Evolutionary conservation across 2,888 invertebrate genomes (phyloP).

Genomic region (Helobdella robusta): DNA sequence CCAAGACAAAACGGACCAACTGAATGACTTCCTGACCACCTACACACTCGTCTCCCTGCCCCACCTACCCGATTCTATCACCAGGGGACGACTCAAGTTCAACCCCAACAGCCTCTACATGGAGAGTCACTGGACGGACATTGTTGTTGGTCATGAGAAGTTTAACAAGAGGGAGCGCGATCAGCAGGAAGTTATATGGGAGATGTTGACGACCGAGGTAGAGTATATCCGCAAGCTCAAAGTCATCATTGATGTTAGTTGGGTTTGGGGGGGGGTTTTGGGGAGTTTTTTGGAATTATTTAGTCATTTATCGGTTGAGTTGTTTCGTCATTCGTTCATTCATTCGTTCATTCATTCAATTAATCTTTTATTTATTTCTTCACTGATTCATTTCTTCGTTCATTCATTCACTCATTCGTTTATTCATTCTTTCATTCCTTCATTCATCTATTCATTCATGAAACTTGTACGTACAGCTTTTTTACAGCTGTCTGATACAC

Average conservation of each 20-base stretch:
- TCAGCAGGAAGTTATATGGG: constrained; percentile 87
- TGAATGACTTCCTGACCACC: constrained; percentile 64
- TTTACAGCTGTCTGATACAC: constrained; percentile 68
- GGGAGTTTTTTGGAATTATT: too few relatives aligned
- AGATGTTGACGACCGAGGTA: constrained; percentile 80
- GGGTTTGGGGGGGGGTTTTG: too few relatives aligned
- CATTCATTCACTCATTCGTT: too few relatives aligned
- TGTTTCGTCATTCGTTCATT: too few relatives aligned
- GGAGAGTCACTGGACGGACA: constrained; percentile 55
- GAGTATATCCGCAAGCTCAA: constrained; percentile 77
- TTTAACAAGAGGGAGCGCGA: constrained; percentile 64
- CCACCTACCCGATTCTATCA: constrained; percentile 50
- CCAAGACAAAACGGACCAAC: constrained; percentile 59
- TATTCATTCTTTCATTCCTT: too few relatives aligned
- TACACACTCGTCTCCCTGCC: constrained; percentile 68
- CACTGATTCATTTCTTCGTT: too few relatives aligned
- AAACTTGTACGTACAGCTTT: constrained; percentile 57
- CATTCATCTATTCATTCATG: too few relatives aligned
- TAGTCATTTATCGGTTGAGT: too few relatives aligned
- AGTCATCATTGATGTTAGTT: constrained; percentile 79
- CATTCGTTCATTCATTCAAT: too few relatives aligned
- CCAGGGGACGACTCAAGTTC: constrained; percentile 51
- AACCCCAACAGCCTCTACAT: constrained; percentile 45
- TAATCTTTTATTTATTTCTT: too few relatives aligned
- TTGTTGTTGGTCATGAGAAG: constrained; percentile 54